Evolutionary conservation across 2,888 invertebrate species (phyloP).

Genomic region (Arctia plantaginis): DNA sequence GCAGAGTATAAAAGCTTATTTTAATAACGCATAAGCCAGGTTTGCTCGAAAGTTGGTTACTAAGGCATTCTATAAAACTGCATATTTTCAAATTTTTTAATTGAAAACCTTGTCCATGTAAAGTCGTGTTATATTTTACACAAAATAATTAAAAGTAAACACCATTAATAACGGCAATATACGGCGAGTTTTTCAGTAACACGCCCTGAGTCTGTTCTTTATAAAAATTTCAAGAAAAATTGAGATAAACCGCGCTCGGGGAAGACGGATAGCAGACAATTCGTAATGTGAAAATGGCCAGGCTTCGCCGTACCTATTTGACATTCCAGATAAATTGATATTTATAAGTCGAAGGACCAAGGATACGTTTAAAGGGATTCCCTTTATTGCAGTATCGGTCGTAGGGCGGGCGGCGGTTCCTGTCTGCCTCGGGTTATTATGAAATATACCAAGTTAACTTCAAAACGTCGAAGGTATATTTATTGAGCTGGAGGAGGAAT

Average conservation of each 20-base stretch:
- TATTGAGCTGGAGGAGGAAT: conserved; percentile 80
- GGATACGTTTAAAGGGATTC: conserved; percentile 84
- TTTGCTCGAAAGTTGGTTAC: conserved; percentile 18
- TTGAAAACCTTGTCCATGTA: conserved; percentile 26
- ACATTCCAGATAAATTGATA: conserved; percentile 85
- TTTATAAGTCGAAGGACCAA: conserved; percentile 84
- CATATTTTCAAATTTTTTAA: conserved; percentile 18
- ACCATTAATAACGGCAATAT: conserved; percentile 55
- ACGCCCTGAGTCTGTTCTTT: conserved; percentile 50
- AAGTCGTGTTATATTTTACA: conserved; percentile 43
- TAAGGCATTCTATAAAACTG: conserved; percentile 14
- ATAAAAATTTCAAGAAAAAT: conserved; percentile 65
- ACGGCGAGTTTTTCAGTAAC: conserved; percentile 49
- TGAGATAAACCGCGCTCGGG: conserved; percentile 66
- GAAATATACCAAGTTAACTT: conserved; percentile 83
- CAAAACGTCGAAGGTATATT: conserved; percentile 85
- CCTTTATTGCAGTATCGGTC: conserved; percentile 82
- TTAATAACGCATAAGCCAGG: neutral
- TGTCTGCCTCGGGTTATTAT: conserved; percentile 82
- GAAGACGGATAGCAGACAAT: conserved; percentile 75
- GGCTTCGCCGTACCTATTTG: conserved; percentile 75
- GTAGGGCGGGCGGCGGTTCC: conserved; percentile 77
- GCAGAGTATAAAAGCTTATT: neutral
- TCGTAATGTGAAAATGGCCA: conserved; percentile 81
- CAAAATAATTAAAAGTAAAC: conserved; percentile 56